Evolutionary conservation across 2,113 vertebrate species (phyloP), one percentile per base, ranked within the genome.

Genomic region (Mobula birostris): DNA sequence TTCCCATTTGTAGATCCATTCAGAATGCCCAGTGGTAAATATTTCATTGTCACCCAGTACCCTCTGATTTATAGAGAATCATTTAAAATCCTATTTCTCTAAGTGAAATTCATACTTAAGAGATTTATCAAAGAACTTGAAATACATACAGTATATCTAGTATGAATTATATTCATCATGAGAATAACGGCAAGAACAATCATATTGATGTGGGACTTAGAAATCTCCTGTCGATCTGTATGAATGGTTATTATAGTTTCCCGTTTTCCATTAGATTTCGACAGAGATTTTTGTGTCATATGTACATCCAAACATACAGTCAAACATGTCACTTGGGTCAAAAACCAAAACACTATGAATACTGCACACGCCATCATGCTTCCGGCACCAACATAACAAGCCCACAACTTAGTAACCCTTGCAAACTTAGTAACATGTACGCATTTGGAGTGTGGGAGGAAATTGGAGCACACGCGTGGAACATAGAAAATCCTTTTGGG

Each of bases 1-100:
- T 85, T 85, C 48, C 48, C 82, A 85, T 85, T 63, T 88, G 58
- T 88, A n/a, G 85, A 88, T n/a, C 29, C 27, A 66, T 88, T 87
- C 85, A 88, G 58, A n/a, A 27, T 66, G 14, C 7, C 85, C 85
- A 32, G 6, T 29, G 0, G 85, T 0, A 85, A 58, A 24, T 88
- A 66, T 88, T 58, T 88, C 58, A 17, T 29, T 88, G 85, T 21
- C 85, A 88, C 9, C 61, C 61, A 29, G 27, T 32, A 5, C 56
- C 48, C 48, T 27, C 82, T 88, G 85, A 88, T 63, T 66, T 66
- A 15, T 66, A 32, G 85, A 63, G 29, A 88, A 32, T 63, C 27
- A 92, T 36, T 70, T 72, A 14, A 48, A 36, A 48, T 92, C 11
- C 15, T 48, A 72, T 92, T 92, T 72, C 27, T 63, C 90, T 72